These are phyloP conservation scores for Carduelis carduelis DNA, from an alignment of 2,797 vertebrate genomes.

Conservation along the genomic window DNA sequence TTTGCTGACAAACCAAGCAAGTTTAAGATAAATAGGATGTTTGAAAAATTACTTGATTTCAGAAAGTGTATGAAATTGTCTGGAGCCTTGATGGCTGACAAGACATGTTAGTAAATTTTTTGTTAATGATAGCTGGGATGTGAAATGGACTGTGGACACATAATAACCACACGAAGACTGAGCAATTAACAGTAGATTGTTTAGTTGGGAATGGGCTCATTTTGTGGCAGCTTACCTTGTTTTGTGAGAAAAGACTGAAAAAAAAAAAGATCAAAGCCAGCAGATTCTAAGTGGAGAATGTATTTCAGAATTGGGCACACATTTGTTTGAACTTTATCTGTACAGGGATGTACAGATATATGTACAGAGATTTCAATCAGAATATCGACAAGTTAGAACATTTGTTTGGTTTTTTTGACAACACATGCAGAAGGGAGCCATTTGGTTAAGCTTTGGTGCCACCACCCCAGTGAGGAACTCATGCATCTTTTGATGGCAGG, in stretches of 20 bases:
- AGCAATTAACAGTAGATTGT: background rate
- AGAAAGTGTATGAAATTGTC: background rate
- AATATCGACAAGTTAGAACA: background rate
- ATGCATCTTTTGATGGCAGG: background rate
- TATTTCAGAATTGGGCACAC: background rate
- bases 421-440: background rate
- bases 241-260: background rate
- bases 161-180: background rate
- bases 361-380: background rate
- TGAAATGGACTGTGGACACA: background rate
- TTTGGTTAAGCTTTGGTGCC: background rate
- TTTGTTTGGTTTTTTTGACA: background rate
- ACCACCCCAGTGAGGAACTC: background rate
- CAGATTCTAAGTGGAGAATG: background rate
- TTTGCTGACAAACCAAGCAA: background rate
- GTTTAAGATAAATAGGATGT: background rate
- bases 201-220: background rate
- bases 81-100: background rate
- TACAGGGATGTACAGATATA: background rate
- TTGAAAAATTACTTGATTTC: background rate
- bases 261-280: background rate
- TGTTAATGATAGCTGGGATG: background rate
- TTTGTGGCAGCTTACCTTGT: background rate
- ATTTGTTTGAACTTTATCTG: background rate
- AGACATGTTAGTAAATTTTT: background rate